Percentiles rank a stretch among this genome's conserved stretches.
phyloP scores from a whole-genome alignment of 2,888 invertebrate genomes.

The Nymphalis c-album region DNA sequence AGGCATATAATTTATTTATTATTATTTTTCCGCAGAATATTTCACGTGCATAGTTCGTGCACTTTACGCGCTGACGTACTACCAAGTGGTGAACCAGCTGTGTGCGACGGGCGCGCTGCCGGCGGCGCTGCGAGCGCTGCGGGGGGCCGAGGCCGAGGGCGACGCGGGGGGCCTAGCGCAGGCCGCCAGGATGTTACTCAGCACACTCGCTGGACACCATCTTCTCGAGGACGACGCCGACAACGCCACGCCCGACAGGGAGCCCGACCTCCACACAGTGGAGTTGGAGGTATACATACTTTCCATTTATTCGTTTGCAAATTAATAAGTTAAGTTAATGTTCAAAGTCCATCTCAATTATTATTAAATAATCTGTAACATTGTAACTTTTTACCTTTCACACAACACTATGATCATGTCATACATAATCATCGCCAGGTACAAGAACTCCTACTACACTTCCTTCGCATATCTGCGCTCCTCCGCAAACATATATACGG shows the following conservation, averaged over 20 bases:
- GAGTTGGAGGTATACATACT: constrained; percentile 46
- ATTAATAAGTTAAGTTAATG: too few relatives aligned
- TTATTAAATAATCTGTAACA: too few relatives aligned
- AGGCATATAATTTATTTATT: not conserved
- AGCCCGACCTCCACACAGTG: constrained; percentile 57
- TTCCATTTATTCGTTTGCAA: not conserved
- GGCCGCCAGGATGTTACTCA: constrained; percentile 57
- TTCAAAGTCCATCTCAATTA: too few relatives aligned
- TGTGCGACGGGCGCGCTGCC: constrained; percentile 85
- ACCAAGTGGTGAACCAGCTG: constrained; percentile 92
- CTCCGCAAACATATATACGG: constrained; percentile 92
- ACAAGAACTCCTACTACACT: constrained; percentile 90
- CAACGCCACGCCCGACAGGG: constrained; percentile 38
- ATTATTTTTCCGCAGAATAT: constrained; percentile 83
- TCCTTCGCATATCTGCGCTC: constrained; percentile 90
- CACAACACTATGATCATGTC: too few relatives aligned
- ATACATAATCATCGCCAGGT: constrained; percentile 72
- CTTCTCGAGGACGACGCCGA: constrained; percentile 83
- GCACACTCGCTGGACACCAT: constrained; percentile 68
- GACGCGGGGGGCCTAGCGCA: constrained; percentile 43
- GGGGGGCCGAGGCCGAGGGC: constrained; percentile 31
- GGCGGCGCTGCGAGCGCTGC: constrained; percentile 69
- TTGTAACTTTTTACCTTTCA: too few relatives aligned
- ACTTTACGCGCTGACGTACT: constrained; percentile 93
- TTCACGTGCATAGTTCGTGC: constrained; percentile 93